Evolutionary conservation across 2,888 invertebrate species (phyloP).

Genomic region (Lathronympha strigana): DNA sequence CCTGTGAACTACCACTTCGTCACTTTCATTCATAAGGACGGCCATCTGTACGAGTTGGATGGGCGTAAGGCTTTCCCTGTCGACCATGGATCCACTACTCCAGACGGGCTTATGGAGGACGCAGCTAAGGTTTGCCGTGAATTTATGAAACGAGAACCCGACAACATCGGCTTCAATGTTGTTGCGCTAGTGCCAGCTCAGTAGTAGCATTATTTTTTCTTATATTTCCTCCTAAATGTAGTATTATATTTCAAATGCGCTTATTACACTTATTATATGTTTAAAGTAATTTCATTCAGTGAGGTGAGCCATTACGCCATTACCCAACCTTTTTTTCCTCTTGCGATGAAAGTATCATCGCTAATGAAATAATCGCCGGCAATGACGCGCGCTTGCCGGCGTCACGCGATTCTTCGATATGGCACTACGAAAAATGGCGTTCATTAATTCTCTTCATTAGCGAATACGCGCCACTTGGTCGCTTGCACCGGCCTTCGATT

Average conservation of each 20-base stretch:
- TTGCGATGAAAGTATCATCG: constrained; percentile 42
- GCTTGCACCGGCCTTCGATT: constrained; percentile 57
- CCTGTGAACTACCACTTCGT: constrained; percentile 94
- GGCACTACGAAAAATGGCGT: constrained; percentile 64
- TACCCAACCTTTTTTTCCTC: constrained; percentile 26
- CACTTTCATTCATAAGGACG: constrained; percentile 92
- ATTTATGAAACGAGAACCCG: constrained; percentile 93
- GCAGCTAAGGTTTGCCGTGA: constrained; percentile 91
- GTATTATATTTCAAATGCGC: constrained; percentile 28
- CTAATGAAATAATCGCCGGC: constrained; percentile 56
- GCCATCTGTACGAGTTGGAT: constrained; percentile 92
- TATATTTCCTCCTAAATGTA: constrained; percentile 5
- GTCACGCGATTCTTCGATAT: constrained; percentile 68
- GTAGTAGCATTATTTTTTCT: constrained; percentile 46
- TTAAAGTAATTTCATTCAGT: constrained; percentile 36
- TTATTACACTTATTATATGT: constrained; percentile 36
- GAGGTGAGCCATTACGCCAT: constrained; percentile 10
- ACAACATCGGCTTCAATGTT: constrained; percentile 93
- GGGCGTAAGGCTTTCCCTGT: constrained; percentile 87
- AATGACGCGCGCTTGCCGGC: constrained; percentile 52
- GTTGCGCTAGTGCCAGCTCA: constrained; percentile 88
- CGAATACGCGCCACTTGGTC: constrained; percentile 58
- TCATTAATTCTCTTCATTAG: constrained; percentile 73
- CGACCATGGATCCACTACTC: constrained; percentile 90
- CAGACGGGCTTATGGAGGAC: constrained; percentile 91